Conservation (phyloP, 1,140 invertebrate species). For the Maconellicoccus hirsutus region DNA sequence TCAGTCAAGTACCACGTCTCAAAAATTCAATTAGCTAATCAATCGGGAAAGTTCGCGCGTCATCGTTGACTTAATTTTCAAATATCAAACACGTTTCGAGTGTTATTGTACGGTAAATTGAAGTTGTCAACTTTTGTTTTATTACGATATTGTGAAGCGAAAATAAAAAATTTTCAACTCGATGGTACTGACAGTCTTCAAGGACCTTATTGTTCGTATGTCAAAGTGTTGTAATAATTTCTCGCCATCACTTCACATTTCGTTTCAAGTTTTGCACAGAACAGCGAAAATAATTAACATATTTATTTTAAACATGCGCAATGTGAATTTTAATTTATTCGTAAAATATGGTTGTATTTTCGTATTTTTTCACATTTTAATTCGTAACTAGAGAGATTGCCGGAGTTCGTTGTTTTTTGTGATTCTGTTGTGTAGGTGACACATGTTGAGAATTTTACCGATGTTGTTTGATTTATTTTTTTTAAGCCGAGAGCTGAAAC, state of each 20-base stretch:
- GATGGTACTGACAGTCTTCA: neutral
- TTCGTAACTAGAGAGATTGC: no score
- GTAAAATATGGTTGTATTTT: no score
- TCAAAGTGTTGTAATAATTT: conserved; percentile 4
- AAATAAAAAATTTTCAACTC: neutral
- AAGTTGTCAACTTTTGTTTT: neutral
- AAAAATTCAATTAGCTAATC: neutral
- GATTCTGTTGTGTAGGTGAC: no score
- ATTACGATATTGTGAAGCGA: neutral
- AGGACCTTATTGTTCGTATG: neutral
- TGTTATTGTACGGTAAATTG: neutral
- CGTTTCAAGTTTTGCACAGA: no score
- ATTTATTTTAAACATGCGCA: no score
- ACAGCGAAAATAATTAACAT: no score
- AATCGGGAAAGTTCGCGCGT: neutral
- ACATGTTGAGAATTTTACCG: no score
- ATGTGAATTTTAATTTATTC: no score
- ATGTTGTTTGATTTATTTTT: no score
- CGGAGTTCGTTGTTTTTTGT: no score
- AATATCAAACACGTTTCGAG: neutral
- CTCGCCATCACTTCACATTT: neutral
- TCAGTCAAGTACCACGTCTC: neutral
- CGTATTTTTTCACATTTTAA: no score
- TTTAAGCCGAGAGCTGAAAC: no score
- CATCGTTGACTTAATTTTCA: neutral